A percentile compares a stretch with the other conserved stretches of the same genome.
Evolutionary conservation across 2,888 invertebrate genomes (phyloP).

Genomic region (Drosophila atripex): DNA sequence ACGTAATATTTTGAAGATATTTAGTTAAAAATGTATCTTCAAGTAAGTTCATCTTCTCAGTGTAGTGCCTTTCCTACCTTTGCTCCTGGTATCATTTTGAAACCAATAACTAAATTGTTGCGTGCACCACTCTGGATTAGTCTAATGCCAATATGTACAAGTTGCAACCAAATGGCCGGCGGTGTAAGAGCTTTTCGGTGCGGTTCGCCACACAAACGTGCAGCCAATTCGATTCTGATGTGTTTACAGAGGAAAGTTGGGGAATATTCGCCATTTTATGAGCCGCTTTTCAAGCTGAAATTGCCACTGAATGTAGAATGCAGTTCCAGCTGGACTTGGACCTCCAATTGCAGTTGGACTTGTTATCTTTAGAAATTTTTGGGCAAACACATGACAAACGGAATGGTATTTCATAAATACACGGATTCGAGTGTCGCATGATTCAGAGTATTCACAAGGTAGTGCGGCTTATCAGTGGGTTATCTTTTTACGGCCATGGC

Average conservation of each 20-base stretch:
- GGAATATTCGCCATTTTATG: conserved; percentile 29
- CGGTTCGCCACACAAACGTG: conserved; percentile 42
- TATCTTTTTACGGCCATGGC: conserved; percentile 28
- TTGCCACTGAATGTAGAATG: conserved; percentile 4
- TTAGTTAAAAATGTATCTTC: not conserved
- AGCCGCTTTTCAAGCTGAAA: conserved; percentile 18
- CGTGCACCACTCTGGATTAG: conserved; percentile 59
- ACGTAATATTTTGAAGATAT: not conserved
- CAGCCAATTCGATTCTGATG: conserved; percentile 61
- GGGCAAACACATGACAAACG: conserved; percentile 14
- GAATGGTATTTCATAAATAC: conserved; percentile 10
- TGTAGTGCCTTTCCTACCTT: not conserved
- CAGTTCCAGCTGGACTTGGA: conserved; percentile 17
- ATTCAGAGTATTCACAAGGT: conserved; percentile 22
- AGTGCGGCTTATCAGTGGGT: conserved; percentile 32
- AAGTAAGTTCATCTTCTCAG: not conserved
- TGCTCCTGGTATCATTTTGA: conserved; percentile 1
- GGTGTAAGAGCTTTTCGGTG: conserved; percentile 60
- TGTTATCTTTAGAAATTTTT: conserved; percentile 38
- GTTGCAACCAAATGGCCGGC: conserved; percentile 44
- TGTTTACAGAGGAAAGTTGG: conserved; percentile 49
- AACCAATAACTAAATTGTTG: conserved; percentile 63
- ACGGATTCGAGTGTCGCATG: conserved; percentile 5
- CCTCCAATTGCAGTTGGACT: conserved; percentile 9
- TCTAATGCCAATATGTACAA: conserved; percentile 70